These are phyloP conservation scores for Trichogramma pretiosum DNA, from an alignment of 1,140 invertebrate genomes.

Conservation along the genomic window DNA sequence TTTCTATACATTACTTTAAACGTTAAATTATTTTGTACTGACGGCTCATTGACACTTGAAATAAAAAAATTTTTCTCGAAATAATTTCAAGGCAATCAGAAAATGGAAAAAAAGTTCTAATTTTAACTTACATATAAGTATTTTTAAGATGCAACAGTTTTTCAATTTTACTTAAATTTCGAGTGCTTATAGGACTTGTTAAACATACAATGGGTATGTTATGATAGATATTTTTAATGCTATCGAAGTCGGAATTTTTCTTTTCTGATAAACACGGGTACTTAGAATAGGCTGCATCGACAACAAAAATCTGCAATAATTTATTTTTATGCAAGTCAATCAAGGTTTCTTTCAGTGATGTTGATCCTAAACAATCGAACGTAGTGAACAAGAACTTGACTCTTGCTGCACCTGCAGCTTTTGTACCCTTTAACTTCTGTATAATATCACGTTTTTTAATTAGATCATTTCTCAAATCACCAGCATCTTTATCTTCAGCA, in stretches of 20 bases:
- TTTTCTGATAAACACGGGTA: not conserved
- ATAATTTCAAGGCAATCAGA: too few relatives aligned
- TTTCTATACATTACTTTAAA: conserved; percentile 8
- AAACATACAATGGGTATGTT: conserved; percentile 1
- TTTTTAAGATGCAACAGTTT: not conserved
- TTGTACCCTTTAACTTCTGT: not conserved
- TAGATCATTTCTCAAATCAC: conserved; percentile 7
- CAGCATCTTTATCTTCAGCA: too few relatives aligned
- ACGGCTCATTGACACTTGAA: conserved; percentile 5
- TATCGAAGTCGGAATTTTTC: not conserved
- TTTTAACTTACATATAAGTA: conserved; percentile 2
- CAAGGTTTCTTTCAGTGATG: not conserved
- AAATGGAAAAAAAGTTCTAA: not conserved
- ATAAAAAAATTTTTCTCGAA: not conserved
- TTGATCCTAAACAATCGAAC: not conserved
- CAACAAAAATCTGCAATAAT: conserved; percentile 1
- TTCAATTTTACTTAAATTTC: not conserved
- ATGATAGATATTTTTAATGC: not conserved
- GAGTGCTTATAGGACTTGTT: not conserved
- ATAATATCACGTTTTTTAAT: conserved; percentile 4
- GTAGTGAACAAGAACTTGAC: conserved; percentile 3
- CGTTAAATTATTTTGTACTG: not conserved
- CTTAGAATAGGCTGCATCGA: not conserved
- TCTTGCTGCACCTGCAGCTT: too few relatives aligned
- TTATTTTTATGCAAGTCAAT: not conserved